These are phyloP conservation scores for Sorex fumeus DNA, from an alignment of 2,113 vertebrate species.

Conservation along the genomic window DNA sequence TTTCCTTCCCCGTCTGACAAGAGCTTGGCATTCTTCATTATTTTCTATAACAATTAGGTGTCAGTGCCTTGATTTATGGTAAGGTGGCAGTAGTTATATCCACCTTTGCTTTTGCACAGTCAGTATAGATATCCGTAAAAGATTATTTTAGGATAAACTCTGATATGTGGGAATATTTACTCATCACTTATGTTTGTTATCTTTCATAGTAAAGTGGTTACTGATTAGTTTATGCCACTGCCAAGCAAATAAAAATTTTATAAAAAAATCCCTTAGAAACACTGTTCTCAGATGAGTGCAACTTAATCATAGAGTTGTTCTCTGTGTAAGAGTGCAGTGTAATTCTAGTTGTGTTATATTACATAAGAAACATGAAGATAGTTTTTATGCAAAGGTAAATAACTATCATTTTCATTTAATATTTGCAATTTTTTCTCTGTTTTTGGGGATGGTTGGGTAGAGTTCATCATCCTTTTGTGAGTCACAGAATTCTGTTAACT, in stretches of 20 bases:
- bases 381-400: neutral
- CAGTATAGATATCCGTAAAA: neutral
- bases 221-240: neutral
- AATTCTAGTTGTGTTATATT: neutral
- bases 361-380: neutral
- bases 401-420: constrained; percentile 5
- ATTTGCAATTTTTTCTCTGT: neutral
- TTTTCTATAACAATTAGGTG: neutral
- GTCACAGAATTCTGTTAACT: neutral
- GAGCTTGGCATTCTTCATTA: too few species aligned
- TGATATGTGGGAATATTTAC: neutral
- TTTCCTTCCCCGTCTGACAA: neutral
- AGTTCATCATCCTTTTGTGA: neutral
- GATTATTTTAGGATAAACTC: constrained; percentile 20
- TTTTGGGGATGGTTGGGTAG: neutral
- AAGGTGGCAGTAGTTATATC: neutral
- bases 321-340: neutral
- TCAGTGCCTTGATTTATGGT: neutral
- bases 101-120: neutral
- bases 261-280: neutral
- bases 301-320: neutral
- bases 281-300: constrained; percentile 20
- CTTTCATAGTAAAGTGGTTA: neutral
- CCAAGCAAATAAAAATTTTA: neutral
- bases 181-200: constrained; percentile 11